Evolutionary conservation across 2,888 invertebrate genomes (phyloP), one percentile per base, ranked within the genome.

Genomic region (Caenorhabditis wallacei): DNA sequence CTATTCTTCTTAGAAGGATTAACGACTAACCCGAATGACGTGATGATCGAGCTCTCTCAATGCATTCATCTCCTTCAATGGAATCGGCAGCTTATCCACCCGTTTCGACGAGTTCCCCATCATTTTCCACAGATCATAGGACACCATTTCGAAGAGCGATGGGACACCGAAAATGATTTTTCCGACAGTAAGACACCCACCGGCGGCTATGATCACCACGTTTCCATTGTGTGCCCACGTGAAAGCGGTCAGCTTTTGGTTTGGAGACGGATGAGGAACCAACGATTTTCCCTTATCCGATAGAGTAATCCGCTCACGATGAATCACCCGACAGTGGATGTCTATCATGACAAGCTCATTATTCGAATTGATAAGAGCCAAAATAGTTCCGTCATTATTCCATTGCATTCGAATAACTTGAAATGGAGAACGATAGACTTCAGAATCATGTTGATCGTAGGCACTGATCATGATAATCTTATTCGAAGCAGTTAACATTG

Each of bases 141-240:
- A 92, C 66, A 92, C 92, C 18, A 97, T 94, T 69, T 97, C 94
- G 91, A 96, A 96, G 88, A 98, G 94, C 90, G 97, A 94, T 93
- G 97, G 97, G 88, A 98, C 94, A 69, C 96, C 95, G 68, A 79
- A 79, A 16, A 84, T 88, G 70, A 98, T 95, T 94, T 97, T 96
- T 54, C 97, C 97, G 13, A 87, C 82, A 16, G 87, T 84, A 8
- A 91, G 61, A 90, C 95, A 95, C 16, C 98, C 98, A 3, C 96
- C 96, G 4, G 96, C 96, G 82, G 98, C 95, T 93, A 98, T 98
- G 87, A 99, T 94, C 35, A 98, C 94, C 88, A 84, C 84, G 37
- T 96, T 95, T 92, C 98, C 98, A 92, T 97, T 97, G 94, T 98
- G 98, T 35, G 97, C 98, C 98, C 98, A 99, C 10, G 98, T 98